phyloP scores from a whole-genome alignment of 2,888 invertebrate genomes.

The Gymnocheta viridis region DNA sequence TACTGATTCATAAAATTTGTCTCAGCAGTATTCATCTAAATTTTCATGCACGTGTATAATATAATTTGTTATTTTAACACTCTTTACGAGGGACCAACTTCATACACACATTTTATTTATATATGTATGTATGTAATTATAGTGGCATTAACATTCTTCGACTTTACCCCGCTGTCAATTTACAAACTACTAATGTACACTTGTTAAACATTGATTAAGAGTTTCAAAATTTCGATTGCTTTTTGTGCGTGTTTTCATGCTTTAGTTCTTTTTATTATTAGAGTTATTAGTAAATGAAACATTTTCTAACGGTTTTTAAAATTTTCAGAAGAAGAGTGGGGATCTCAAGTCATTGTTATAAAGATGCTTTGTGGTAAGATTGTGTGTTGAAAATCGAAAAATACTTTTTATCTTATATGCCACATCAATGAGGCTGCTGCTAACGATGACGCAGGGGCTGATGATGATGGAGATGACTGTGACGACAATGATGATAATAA shows the following conservation, averaged over 20 bases:
- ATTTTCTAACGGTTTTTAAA: conserved; percentile 62
- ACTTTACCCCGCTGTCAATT: conserved; percentile 47
- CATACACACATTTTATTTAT: background rate
- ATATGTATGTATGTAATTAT: background rate
- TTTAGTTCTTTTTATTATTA: conserved; percentile 19
- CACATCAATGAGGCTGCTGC: conserved; percentile 10
- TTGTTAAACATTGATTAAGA: conserved; percentile 53
- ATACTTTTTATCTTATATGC: conserved; percentile 51
- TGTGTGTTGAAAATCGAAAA: conserved; percentile 21
- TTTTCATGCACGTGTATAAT: background rate
- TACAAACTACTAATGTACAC: conserved; percentile 52
- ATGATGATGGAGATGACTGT: conserved; percentile 57
- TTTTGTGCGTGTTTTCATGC: conserved; percentile 5
- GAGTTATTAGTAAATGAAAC: conserved; percentile 45
- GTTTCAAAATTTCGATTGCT: conserved; percentile 22
- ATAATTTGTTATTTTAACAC: conserved; percentile 19
- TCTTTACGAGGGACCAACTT: background rate
- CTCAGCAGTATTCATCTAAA: too few species aligned
- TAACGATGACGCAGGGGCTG: conserved; percentile 15
- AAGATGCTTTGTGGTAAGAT: conserved; percentile 29
- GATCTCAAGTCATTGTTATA: conserved; percentile 2
- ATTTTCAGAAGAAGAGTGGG: conserved; percentile 14
- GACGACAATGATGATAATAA: conserved; percentile 69
- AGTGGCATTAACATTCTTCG: conserved; percentile 7
- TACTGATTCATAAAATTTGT: too few species aligned